These are phyloP conservation scores for Silurus asotus DNA, from an alignment of 2,113 vertebrate species.

Conservation along the genomic window DNA sequence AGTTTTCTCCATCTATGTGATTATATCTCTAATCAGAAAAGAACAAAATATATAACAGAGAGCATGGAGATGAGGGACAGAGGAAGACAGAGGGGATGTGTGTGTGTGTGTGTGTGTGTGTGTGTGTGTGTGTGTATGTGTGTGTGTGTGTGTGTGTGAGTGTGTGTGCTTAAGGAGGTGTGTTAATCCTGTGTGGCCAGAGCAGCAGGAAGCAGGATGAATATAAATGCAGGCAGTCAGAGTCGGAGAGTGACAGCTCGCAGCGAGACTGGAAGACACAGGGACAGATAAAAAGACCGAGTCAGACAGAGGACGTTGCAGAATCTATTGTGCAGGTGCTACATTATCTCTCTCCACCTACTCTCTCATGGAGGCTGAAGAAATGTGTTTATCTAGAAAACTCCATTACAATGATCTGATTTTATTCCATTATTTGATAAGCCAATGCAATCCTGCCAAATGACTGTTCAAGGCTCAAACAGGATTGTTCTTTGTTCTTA, in stretches of 20 bases:
- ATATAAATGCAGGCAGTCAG: constrained; percentile 37
- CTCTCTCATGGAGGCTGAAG: constrained; percentile 20
- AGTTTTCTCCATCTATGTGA: background rate
- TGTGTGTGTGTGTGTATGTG: background rate
- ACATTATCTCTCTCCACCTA: constrained; percentile 40
- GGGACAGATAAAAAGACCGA: constrained; percentile 21
- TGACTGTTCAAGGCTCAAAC: background rate
- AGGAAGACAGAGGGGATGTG: background rate
- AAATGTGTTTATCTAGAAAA: background rate
- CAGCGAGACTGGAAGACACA: constrained; percentile 24
- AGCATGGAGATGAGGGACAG: background rate
- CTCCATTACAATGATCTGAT: background rate
- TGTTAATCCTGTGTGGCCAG: constrained; percentile 11
- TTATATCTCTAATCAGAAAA: background rate
- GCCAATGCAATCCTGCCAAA: background rate
- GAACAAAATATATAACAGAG: background rate
- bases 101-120: constrained; percentile 13
- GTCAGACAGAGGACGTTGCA: constrained; percentile 22
- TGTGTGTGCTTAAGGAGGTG: constrained; percentile 8
- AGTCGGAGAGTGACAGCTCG: constrained; percentile 40
- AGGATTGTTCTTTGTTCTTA: background rate
- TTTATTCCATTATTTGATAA: background rate
- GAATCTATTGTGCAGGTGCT: constrained; percentile 21
- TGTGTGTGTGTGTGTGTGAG: background rate
- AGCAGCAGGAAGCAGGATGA: constrained; percentile 26